Evolutionary conservation across 2,113 vertebrate genomes (phyloP).

Genomic region (Pseudorasbora parva): DNA sequence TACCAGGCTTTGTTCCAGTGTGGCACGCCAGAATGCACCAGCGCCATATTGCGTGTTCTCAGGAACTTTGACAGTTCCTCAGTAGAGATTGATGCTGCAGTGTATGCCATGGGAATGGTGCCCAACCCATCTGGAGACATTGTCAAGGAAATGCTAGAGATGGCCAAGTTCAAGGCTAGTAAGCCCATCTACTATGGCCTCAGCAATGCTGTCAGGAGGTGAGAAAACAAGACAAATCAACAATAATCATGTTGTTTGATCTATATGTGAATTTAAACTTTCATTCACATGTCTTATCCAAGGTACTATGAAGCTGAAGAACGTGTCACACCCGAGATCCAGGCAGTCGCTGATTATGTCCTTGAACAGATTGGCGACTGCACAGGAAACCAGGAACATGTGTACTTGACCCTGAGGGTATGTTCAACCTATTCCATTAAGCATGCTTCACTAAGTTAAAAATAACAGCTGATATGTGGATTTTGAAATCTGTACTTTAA

Average conservation of each 20-base stretch:
- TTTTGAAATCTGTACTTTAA: neutral
- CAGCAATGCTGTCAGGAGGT: slow-evolving; percentile 87
- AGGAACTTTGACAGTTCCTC: slow-evolving; percentile 72
- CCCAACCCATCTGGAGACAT: slow-evolving; percentile 82
- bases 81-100: slow-evolving; percentile 77
- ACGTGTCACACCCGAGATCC: slow-evolving; percentile 77
- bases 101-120: slow-evolving; percentile 85
- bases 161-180: slow-evolving; percentile 83
- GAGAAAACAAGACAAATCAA: slow-evolving; percentile 60
- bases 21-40: slow-evolving; percentile 88
- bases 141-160: slow-evolving; percentile 84
- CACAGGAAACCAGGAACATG: slow-evolving; percentile 79
- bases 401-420: slow-evolving; percentile 87
- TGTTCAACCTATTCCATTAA: slow-evolving; percentile 25
- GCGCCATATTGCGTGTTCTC: slow-evolving; percentile 84
- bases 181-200: slow-evolving; percentile 88
- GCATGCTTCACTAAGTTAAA: neutral
- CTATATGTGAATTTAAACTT: neutral
- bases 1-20: slow-evolving; percentile 90
- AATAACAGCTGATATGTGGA: neutral
- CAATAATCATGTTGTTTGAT: neutral
- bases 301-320: slow-evolving; percentile 80
- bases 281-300: neutral
- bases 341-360: slow-evolving; percentile 82
- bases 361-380: slow-evolving; percentile 83